Evolutionary conservation across 2,113 vertebrate species (phyloP).

Genomic region (Tachysurus fulvidraco): DNA sequence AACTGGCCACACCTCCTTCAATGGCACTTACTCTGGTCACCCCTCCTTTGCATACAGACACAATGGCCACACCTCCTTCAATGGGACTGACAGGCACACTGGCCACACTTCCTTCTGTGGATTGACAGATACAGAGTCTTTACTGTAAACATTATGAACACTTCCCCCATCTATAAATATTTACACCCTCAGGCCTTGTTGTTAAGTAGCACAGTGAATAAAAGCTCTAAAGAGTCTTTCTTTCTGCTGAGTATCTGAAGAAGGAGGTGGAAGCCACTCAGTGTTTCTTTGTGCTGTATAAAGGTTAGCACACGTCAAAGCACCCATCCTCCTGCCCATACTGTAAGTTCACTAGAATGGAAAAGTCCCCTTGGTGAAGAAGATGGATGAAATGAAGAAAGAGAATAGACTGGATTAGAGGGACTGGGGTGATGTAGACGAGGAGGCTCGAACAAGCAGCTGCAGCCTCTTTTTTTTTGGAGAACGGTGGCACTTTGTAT

Average conservation of each 20-base stretch:
- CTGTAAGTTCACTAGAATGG: slow-evolving; percentile 4
- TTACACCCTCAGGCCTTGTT: not conserved
- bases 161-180: not conserved
- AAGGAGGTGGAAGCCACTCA: slow-evolving; percentile 7
- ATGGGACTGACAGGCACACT: not conserved
- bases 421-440: not conserved
- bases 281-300: slow-evolving; percentile 1
- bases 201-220: not conserved
- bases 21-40: not conserved
- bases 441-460: not conserved
- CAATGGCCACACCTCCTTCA: not conserved
- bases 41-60: not conserved
- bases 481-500: slow-evolving; percentile 56
- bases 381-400: not conserved
- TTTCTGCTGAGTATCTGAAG: not conserved
- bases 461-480: slow-evolving; percentile 64
- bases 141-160: not conserved
- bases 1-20: not conserved
- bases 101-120: not conserved
- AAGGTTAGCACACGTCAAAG: slow-evolving; percentile 22
- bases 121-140: not conserved
- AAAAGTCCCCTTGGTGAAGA: not conserved
- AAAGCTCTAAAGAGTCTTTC: not conserved
- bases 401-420: not conserved
- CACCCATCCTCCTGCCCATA: not conserved